These are phyloP conservation scores for Microctenopoma stevenorrisi DNA, from an alignment of 2,797 vertebrate genomes.

Conservation along the genomic window DNA sequence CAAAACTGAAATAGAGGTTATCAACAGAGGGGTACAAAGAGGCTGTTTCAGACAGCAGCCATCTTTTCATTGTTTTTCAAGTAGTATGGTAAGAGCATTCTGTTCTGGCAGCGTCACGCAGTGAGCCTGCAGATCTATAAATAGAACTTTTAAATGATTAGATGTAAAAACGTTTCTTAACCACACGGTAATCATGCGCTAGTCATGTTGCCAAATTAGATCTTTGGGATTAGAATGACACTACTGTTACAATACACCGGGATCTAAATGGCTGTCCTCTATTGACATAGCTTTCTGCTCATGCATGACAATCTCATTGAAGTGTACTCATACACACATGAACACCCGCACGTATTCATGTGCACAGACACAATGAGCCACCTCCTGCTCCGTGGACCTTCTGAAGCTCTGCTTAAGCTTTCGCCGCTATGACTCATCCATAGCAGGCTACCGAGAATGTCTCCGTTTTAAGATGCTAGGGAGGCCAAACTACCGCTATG, in stretches of 20 bases:
- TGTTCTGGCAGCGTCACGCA: constrained; percentile 24
- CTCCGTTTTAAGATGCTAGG: constrained; percentile 63
- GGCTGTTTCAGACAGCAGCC: constrained; percentile 26
- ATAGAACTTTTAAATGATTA: constrained; percentile 36
- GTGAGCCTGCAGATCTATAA: constrained; percentile 34
- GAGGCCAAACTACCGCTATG: constrained; percentile 68
- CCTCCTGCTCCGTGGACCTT: constrained; percentile 60
- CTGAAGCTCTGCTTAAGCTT: constrained; percentile 72
- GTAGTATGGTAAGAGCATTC: constrained; percentile 21
- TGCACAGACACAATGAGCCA: constrained; percentile 63
- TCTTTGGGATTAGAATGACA: constrained; percentile 10
- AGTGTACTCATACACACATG: constrained; percentile 44
- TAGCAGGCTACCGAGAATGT: constrained; percentile 71
- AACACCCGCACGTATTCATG: constrained; percentile 55
- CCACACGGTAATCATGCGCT: constrained; percentile 19
- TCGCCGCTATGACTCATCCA: constrained; percentile 79
- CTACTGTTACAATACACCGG: constrained; percentile 9
- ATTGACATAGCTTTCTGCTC: constrained; percentile 26
- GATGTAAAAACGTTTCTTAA: constrained; percentile 37
- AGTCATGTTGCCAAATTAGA: constrained; percentile 21
- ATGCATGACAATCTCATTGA: constrained; percentile 38
- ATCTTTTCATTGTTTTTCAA: constrained; percentile 27
- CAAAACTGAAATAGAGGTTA: constrained; percentile 31
- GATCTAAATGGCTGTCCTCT: constrained; percentile 25
- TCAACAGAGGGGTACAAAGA: constrained; percentile 13